Evolutionary conservation across 1,140 invertebrate species (phyloP).

Genomic region (Drosophila repleta): DNA sequence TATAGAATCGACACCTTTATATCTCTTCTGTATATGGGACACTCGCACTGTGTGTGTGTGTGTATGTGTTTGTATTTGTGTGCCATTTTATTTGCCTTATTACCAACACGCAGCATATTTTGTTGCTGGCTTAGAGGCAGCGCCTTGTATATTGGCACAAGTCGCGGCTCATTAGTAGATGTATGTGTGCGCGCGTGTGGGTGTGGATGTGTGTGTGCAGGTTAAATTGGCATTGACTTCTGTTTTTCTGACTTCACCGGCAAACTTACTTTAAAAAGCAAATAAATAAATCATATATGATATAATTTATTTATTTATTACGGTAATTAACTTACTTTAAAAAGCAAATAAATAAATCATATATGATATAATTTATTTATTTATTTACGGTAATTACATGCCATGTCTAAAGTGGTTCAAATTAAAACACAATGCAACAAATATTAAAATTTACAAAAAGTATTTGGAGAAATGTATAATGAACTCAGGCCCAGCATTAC

Average conservation of each 20-base stretch:
- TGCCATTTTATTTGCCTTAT: conserved; percentile 75
- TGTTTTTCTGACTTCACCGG: conserved; percentile 61
- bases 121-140: conserved; percentile 69
- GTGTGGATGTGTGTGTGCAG: conserved; percentile 32
- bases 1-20: conserved; percentile 35
- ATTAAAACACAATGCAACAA: too few relatives aligned
- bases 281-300: conserved; percentile 36
- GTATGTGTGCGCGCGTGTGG: conserved; percentile 38
- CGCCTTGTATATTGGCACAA: conserved; percentile 49
- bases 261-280: conserved; percentile 52
- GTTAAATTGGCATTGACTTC: conserved; percentile 71
- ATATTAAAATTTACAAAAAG: too few relatives aligned
- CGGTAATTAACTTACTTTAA: conserved; percentile 53
- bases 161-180: conserved; percentile 61
- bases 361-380: too few relatives aligned
- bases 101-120: conserved; percentile 80
- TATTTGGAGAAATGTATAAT: too few relatives aligned
- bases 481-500: too few relatives aligned
- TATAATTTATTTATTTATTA: too few relatives aligned
- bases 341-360: conserved; percentile 46
- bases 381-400: conserved; percentile 3
- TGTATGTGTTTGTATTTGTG: conserved; percentile 16
- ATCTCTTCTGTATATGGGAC: conserved; percentile 69
- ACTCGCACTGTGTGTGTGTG: conserved; percentile 27
- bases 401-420: not conserved